Conservation (phyloP, 53 echinoderm and acorn worm species). For the Temnopleurus reevesii region DNA sequence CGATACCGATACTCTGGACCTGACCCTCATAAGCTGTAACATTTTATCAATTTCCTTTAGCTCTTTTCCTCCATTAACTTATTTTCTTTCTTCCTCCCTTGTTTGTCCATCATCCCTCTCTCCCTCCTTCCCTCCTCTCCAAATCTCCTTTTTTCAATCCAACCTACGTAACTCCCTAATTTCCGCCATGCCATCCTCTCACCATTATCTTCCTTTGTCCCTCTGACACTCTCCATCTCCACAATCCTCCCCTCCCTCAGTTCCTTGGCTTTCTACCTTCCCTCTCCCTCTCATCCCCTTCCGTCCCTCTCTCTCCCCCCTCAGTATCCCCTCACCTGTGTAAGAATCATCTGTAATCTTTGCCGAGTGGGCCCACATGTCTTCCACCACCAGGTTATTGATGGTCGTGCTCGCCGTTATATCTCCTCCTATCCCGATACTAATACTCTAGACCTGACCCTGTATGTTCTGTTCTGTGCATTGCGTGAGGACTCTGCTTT, state of each 20-base stretch:
- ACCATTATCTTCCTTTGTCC: not conserved
- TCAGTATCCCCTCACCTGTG: conserved; percentile 21
- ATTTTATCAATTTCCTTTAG: no score
- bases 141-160: not conserved
- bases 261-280: not conserved
- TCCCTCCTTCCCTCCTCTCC: not conserved
- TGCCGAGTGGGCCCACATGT: conserved; percentile 35
- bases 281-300: not conserved
- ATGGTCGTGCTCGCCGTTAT: not conserved
- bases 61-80: no score
- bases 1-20: no score
- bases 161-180: not conserved
- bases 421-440: not conserved
- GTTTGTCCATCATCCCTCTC: not conserved
- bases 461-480: not conserved
- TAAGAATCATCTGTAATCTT: conserved; percentile 29
- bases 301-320: not conserved
- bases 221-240: not conserved
- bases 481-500: conserved; percentile 27
- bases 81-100: no score
- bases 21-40: no score
- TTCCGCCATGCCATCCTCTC: not conserved
- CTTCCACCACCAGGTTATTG: conserved; percentile 33
- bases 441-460: not conserved
- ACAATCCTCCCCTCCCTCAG: not conserved